Evolutionary conservation across 2,888 invertebrate species (phyloP), one percentile per base, ranked within the genome.

Genomic region (Aphodius granarius): DNA sequence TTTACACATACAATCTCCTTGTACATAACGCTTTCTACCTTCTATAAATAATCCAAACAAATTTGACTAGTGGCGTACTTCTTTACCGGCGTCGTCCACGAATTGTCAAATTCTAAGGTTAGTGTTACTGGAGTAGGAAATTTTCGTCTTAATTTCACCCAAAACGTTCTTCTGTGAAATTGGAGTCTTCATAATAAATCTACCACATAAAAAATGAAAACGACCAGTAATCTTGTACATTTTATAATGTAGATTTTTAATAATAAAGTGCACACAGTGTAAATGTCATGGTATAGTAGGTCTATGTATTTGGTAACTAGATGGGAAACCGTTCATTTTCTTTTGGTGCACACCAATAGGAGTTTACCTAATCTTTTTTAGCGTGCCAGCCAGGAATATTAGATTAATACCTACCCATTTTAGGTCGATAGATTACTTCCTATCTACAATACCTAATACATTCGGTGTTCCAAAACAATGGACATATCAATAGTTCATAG

Each of bases 141-240:
- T 68, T 68, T 21, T 68, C 20, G 21, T 43, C 16, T 19, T 18
- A 20, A 20, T 68, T 68, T 20, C 21, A 13, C 21, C 16, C 9
- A 65, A 68, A 68, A 68, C 20, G 68, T 20, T n/a, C 20, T 21
- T 20, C 22, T 20, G 16, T 19, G 20, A 68, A 6, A 68, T n/a
- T 68, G 20, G 22, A n/a, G 68, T 21, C 20, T 21, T 20, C 20
- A 68, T 2, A 65, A 65, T 18, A 65, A 20, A 68, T 20, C 64
- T 63, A 63, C 62, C 64, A 16, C 62, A 64, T 20, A 64, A 73
- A 73, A 73, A 64, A 73, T 16, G n/a, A 64, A 64, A 74, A 74
- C 84, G 85, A 86, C 85, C 85, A 86, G 84, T 84, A 83, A 82
- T 80, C 82, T 82, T 85, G 85, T 85, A 85, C 83, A 84, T 85